These are phyloP conservation scores for Aporophyla lueneburgensis DNA, from an alignment of 2,888 invertebrate species.

Conservation along the genomic window DNA sequence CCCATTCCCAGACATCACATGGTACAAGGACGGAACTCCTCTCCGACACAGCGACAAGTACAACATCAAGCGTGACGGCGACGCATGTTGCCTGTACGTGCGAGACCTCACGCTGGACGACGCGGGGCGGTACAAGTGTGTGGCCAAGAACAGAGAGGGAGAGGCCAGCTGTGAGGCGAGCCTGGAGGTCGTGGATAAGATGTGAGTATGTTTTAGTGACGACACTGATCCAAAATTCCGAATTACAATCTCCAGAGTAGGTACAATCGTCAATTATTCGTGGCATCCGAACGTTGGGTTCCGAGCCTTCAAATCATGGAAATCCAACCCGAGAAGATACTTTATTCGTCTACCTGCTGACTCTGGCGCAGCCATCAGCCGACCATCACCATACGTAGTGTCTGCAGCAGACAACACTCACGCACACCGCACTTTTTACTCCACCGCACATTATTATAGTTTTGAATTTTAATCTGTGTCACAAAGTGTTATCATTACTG, in stretches of 20 bases:
- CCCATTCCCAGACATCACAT: slow-evolving; percentile 95
- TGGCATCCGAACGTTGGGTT: not conserved
- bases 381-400: not conserved
- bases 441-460: no score
- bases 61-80: slow-evolving; percentile 94
- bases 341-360: no score
- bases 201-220: slow-evolving; percentile 90
- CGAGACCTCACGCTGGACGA: slow-evolving; percentile 93
- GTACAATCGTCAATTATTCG: not conserved
- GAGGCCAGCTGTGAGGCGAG: slow-evolving; percentile 93
- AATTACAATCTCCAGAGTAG: not conserved
- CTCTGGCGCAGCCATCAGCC: not conserved
- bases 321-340: no score
- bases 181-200: slow-evolving; percentile 95
- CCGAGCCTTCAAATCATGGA: no score
- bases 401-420: not conserved
- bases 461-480: no score
- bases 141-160: slow-evolving; percentile 95
- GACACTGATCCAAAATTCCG: not conserved
- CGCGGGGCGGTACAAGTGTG: slow-evolving; percentile 94
- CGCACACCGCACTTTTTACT: no score
- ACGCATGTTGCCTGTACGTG: slow-evolving; percentile 94
- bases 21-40: slow-evolving; percentile 96
- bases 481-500: no score
- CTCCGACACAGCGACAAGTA: slow-evolving; percentile 94